A percentile compares a stretch with the other conserved stretches of the same genome.
phyloP scores from a whole-genome alignment of 2,797 vertebrate genomes.

The Amblyraja radiata region DNA sequence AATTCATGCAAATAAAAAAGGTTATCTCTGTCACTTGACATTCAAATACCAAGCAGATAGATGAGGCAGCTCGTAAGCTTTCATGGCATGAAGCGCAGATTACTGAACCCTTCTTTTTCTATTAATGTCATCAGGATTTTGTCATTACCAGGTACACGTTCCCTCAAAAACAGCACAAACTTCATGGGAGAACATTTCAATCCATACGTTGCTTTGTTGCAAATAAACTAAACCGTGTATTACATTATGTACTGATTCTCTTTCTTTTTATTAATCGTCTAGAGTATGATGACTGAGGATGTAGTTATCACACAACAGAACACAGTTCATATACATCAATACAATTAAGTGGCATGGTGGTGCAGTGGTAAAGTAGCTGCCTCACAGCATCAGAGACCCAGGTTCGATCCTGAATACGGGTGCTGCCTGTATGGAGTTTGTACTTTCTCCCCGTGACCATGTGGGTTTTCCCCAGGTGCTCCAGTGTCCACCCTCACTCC shows the following conservation, averaged over 20 bases:
- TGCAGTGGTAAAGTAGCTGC: no score
- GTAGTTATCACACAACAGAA: no score
- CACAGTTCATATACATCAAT: no score
- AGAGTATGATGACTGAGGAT: neutral
- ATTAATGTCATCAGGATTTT: constrained; percentile 33
- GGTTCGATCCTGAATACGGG: no score
- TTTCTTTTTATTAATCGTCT: neutral
- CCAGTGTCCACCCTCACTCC: no score
- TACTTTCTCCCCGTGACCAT: no score
- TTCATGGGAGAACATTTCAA: neutral
- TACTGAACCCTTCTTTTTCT: constrained; percentile 47
- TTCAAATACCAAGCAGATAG: constrained; percentile 44
- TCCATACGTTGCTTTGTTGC: neutral
- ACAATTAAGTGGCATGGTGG: no score
- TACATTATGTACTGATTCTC: neutral
- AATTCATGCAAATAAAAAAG: constrained; percentile 39
- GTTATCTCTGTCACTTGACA: constrained; percentile 42
- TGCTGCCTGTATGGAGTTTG: no score
- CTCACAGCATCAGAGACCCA: no score
- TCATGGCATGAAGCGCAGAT: constrained; percentile 45
- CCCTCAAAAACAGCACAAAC: neutral
- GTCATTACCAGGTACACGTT: neutral
- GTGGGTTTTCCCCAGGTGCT: no score
- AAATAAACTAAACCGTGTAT: neutral
- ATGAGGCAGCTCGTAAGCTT: constrained; percentile 43